Percentiles rank a stretch among this genome's conserved stretches.
These are phyloP conservation scores for Ptychobarbus kaznakovi DNA, from an alignment of 2,797 vertebrate genomes.

Conservation along the genomic window DNA sequence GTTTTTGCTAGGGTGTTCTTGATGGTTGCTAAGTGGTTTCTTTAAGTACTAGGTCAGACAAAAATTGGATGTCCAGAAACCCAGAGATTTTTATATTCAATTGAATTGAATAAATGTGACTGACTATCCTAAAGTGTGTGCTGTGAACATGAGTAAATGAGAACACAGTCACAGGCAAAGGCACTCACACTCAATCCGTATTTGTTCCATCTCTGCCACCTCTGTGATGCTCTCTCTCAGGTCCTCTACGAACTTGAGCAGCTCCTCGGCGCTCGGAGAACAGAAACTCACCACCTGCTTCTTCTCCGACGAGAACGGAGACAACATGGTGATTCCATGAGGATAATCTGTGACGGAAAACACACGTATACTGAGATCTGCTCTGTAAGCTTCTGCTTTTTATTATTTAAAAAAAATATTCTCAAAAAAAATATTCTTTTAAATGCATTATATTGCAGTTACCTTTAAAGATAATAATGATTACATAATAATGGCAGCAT, in stretches of 20 bases:
- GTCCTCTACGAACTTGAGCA: constrained; percentile 97
- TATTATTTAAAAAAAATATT: background rate
- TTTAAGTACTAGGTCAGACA: background rate
- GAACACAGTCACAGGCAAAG: background rate
- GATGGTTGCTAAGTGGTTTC: background rate
- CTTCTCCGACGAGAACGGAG: constrained; percentile 95
- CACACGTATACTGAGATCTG: background rate
- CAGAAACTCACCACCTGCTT: constrained; percentile 97
- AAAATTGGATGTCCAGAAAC: background rate
- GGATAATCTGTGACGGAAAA: constrained; percentile 85
- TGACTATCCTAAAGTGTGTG: background rate
- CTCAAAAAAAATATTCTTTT: too few species aligned
- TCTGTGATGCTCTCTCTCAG: constrained; percentile 96
- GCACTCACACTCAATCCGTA: constrained; percentile 96
- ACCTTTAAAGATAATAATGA: background rate
- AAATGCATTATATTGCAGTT: background rate
- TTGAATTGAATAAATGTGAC: background rate
- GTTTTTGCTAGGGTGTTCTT: background rate
- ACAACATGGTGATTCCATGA: constrained; percentile 94
- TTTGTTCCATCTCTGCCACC: constrained; percentile 98
- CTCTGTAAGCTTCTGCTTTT: background rate
- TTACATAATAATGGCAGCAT: background rate
- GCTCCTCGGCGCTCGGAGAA: constrained; percentile 92
- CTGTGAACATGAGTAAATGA: background rate
- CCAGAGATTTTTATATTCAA: background rate